These are phyloP conservation scores for Agelas oroides DNA, from an alignment of 37 sponge, comb jelly and placozoan genomes.

Conservation along the genomic window DNA sequence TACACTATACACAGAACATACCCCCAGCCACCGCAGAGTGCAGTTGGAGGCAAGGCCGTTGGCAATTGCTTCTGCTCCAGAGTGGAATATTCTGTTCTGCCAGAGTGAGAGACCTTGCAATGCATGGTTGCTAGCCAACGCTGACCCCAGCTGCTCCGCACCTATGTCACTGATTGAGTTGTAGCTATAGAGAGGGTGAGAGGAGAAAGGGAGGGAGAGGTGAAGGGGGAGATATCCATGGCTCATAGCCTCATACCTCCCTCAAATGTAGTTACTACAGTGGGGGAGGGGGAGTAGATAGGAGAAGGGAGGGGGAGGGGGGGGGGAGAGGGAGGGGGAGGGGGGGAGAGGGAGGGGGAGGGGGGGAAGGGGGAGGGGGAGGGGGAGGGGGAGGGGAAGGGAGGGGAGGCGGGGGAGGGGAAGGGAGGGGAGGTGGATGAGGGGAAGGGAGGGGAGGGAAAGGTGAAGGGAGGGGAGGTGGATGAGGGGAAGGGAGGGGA, in stretches of 20 bases:
- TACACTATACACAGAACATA: not conserved
- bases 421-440: no score
- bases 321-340: not conserved
- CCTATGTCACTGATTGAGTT: constrained; percentile 70
- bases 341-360: not conserved
- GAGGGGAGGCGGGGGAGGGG: no score
- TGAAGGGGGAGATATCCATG: no score
- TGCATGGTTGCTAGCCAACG: constrained; percentile 44
- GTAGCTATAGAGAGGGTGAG: constrained; percentile 27
- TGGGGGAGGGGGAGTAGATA: constrained; percentile 4
- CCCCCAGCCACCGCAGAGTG: constrained; percentile 80
- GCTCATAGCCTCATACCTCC: no score
- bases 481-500: not conserved
- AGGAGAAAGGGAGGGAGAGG: no score
- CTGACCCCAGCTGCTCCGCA: constrained; percentile 52
- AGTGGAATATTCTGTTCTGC: constrained; percentile 69
- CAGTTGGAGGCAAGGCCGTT: constrained; percentile 61
- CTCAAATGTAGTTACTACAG: no score
- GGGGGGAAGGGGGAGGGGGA: not conserved
- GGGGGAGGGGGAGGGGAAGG: no score
- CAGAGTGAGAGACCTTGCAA: constrained; percentile 73
- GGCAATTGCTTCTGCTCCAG: constrained; percentile 76
- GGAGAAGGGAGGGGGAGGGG: not conserved
- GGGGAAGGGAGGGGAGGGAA: not conserved
- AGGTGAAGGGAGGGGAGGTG: not conserved